Conservation (phyloP, 2,888 invertebrate species). For the Drosophila acutilabella region DNA sequence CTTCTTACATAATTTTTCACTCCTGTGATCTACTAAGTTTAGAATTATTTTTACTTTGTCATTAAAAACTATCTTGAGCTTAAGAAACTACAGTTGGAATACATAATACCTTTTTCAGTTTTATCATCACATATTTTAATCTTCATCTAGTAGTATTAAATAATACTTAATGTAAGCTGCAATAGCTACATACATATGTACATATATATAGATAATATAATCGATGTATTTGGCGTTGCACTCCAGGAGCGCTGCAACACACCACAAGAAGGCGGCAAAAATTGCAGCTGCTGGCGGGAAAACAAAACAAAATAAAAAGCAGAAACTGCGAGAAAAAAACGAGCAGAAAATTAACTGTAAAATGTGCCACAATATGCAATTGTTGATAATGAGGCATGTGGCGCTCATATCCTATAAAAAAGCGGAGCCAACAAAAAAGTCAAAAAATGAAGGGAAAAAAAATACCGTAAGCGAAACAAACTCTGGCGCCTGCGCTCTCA, state of each 20-base stretch:
- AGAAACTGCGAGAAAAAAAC: conserved; percentile 6
- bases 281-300: conserved; percentile 39
- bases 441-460: background rate
- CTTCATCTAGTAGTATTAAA: too few relatives aligned
- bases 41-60: too few relatives aligned
- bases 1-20: too few relatives aligned
- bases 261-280: conserved; percentile 46
- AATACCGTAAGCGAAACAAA: conserved; percentile 30
- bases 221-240: background rate
- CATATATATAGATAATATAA: too few relatives aligned
- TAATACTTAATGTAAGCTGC: too few relatives aligned
- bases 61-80: too few relatives aligned
- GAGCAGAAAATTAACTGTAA: conserved; percentile 73
- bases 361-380: conserved; percentile 78
- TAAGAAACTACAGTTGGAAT: too few relatives aligned
- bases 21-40: too few relatives aligned
- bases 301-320: conserved; percentile 6
- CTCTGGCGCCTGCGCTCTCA: conserved; percentile 72
- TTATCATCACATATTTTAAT: too few relatives aligned
- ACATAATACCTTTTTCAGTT: too few relatives aligned
- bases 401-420: conserved; percentile 69
- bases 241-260: conserved; percentile 11
- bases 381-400: conserved; percentile 79
- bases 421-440: background rate
- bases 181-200: too few relatives aligned